Evolutionary conservation across 2,888 invertebrate species (phyloP).

Genomic region (Spisula solida): DNA sequence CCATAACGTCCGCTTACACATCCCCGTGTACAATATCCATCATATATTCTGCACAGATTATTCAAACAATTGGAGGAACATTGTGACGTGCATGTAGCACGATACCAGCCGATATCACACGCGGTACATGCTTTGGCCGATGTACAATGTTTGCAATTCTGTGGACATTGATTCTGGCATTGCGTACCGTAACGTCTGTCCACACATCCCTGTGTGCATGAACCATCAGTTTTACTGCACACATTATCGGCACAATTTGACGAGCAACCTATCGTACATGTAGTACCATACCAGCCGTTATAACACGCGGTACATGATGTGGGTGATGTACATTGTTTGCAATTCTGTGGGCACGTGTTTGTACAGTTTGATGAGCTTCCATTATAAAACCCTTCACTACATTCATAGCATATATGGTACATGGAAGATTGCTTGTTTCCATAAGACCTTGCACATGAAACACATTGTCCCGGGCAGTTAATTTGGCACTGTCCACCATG

Average conservation of each 20-base stretch:
- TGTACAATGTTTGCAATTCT: no score
- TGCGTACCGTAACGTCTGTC: neutral
- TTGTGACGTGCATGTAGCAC: neutral
- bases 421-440: neutral
- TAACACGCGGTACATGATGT: neutral
- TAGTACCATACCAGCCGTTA: neutral
- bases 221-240: neutral
- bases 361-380: neutral
- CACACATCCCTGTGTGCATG: neutral
- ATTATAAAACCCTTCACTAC: neutral
- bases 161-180: no score
- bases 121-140: neutral
- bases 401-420: neutral
- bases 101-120: neutral
- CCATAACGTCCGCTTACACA: neutral
- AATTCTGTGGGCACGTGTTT: neutral
- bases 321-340: neutral
- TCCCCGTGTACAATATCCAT: neutral
- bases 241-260: neutral
- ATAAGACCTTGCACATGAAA: neutral
- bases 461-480: neutral
- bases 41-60: neutral
- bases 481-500: neutral
- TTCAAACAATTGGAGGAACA: neutral
- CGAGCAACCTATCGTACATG: neutral